A percentile compares a stretch with the other conserved stretches of the same genome.
Conservation (phyloP, 2,888 invertebrate species). For the Yponomeuta malinellus region DNA sequence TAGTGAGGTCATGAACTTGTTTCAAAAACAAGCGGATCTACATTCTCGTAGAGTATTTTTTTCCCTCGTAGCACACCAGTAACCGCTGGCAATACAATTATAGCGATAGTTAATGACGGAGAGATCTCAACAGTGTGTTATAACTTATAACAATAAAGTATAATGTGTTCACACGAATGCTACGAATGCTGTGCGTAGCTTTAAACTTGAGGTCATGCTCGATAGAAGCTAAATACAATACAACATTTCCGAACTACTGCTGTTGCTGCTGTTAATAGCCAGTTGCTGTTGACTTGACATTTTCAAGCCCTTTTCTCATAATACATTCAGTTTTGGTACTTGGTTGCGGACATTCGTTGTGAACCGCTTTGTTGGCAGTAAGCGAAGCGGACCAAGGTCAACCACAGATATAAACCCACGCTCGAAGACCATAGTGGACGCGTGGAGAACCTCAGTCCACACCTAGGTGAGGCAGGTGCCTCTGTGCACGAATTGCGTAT, state of each 20-base stretch:
- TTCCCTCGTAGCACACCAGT: not conserved
- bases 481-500: no score
- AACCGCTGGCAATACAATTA: conserved; percentile 2
- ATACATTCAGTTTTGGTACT: not conserved
- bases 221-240: no score
- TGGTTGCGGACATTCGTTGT: not conserved
- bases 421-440: conserved; percentile 7
- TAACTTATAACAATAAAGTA: not conserved
- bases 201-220: not conserved
- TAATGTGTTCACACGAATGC: not conserved
- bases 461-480: not conserved
- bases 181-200: not conserved
- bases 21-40: not conserved
- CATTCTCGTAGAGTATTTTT: not conserved
- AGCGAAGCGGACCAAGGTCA: conserved; percentile 9
- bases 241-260: not conserved
- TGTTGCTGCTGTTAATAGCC: not conserved
- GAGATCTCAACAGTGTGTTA: conserved; percentile 4
- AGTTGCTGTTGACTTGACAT: not conserved
- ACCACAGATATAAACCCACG: conserved; percentile 13
- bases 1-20: not conserved
- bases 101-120: no score
- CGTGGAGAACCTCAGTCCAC: conserved; percentile 3
- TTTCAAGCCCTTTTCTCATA: not conserved
- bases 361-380: conserved; percentile 3